Conservation (phyloP, 1,140 invertebrate genomes). For the Saccostrea echinata region DNA sequence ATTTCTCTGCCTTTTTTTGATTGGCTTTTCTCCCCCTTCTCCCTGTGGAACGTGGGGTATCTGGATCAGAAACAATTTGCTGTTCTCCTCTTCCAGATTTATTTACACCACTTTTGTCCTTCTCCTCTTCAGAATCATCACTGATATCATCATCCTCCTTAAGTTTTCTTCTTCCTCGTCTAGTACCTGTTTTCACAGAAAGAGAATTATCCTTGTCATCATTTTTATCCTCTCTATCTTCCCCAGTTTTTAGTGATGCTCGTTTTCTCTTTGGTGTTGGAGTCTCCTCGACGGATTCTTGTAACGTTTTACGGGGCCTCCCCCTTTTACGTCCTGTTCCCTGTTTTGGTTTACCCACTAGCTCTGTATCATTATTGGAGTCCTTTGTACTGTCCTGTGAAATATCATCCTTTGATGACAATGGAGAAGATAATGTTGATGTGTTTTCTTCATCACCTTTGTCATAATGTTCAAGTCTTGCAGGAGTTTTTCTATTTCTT, state of each 20-base stretch:
- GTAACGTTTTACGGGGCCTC: background rate
- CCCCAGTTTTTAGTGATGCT: background rate
- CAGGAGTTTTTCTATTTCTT: constrained; percentile 8
- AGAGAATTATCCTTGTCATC: background rate
- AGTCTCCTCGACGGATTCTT: background rate
- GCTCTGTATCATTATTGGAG: background rate
- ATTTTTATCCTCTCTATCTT: background rate
- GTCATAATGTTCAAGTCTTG: background rate
- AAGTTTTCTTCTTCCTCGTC: background rate
- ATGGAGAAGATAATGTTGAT: background rate
- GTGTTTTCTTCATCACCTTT: background rate
- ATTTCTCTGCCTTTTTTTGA: background rate
- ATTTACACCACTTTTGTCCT: background rate
- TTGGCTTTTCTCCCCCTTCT: background rate
- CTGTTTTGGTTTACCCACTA: background rate
- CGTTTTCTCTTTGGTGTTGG: background rate
- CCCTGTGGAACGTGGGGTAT: background rate
- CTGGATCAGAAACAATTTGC: background rate
- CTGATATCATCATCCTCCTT: background rate
- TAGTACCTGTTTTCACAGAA: background rate
- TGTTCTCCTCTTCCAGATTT: background rate
- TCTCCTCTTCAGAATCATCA: constrained; percentile 9
- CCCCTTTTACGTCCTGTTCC: background rate
- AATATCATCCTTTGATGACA: background rate
- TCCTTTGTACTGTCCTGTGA: background rate